A percentile compares a stretch with the other conserved stretches of the same genome.
These are phyloP conservation scores for Colinus virginianus DNA, from an alignment of 2,113 vertebrate genomes.

Conservation along the genomic window DNA sequence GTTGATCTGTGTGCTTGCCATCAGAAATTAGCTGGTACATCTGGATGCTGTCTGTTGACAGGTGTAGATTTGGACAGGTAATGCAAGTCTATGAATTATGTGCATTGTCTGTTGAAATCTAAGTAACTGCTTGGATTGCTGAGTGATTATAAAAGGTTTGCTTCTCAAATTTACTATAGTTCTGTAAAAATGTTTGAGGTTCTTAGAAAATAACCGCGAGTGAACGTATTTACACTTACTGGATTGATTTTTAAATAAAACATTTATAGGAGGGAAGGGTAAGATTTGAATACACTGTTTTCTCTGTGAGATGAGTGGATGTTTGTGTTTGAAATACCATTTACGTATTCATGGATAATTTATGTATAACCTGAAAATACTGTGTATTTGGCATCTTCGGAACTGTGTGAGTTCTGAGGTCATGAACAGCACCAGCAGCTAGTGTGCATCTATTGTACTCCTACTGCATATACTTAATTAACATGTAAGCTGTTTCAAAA, in stretches of 20 bases:
- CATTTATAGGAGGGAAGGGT: neutral
- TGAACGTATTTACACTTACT: neutral
- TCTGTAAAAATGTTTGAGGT: neutral
- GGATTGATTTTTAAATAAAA: neutral
- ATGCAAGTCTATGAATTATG: neutral
- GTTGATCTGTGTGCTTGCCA: neutral
- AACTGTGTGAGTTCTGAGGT: neutral
- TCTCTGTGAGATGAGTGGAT: neutral
- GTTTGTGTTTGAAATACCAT: constrained; percentile 22
- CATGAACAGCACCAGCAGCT: neutral
- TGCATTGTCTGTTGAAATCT: neutral
- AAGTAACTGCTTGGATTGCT: neutral
- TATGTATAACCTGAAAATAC: neutral
- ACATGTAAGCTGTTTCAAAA: neutral
- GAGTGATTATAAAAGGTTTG: neutral
- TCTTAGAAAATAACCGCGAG: neutral
- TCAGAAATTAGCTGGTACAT: neutral
- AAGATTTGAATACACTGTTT: neutral
- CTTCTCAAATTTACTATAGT: neutral
- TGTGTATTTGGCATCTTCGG: neutral
- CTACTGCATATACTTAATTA: neutral
- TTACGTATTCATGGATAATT: constrained; percentile 4
- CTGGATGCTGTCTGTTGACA: neutral
- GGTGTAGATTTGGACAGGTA: neutral
- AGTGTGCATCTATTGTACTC: neutral